These are phyloP conservation scores for Campaea margaritaria DNA, from an alignment of 2,888 invertebrate species.

Conservation along the genomic window DNA sequence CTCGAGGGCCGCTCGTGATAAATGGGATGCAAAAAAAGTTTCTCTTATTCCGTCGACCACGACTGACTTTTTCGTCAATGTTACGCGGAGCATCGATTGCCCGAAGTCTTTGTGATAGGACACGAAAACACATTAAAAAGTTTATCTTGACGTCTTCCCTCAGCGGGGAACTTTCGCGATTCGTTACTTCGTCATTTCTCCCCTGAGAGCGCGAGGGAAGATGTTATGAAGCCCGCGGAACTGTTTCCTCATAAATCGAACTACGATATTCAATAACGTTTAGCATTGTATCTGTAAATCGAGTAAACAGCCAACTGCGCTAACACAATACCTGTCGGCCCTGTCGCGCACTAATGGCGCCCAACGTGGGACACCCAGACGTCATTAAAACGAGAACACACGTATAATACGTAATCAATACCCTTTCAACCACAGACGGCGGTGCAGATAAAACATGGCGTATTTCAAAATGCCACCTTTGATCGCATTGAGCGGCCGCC, in stretches of 20 bases:
- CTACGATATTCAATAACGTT: conserved; percentile 21
- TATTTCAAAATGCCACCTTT: conserved; percentile 42
- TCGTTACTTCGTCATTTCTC: conserved; percentile 42
- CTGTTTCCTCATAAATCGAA: conserved; percentile 27
- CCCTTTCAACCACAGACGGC: conserved; percentile 11
- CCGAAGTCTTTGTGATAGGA: conserved; percentile 43
- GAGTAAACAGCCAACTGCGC: conserved; percentile 21
- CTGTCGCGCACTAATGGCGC: conserved; percentile 51
- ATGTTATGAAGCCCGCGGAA: conserved; percentile 26
- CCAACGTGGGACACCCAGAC: conserved; percentile 44
- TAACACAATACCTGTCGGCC: conserved; percentile 34
- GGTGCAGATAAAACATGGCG: conserved; percentile 1
- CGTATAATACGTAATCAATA: conserved; percentile 28
- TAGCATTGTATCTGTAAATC: conserved; percentile 24
- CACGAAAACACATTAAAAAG: conserved; percentile 48
- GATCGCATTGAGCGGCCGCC: conserved; percentile 29
- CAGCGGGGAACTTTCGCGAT: conserved; percentile 36
- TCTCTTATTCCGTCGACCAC: conserved; percentile 40
- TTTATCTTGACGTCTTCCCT: conserved; percentile 41
- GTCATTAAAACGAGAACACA: conserved; percentile 30
- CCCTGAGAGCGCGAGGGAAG: conserved; percentile 29
- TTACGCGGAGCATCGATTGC: conserved; percentile 38
- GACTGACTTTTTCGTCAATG: conserved; percentile 43
- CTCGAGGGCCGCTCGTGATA: conserved; percentile 43
- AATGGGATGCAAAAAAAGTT: conserved; percentile 47